Conservation (phyloP, 2,888 invertebrate species). For the Cyclophora albipunctata region DNA sequence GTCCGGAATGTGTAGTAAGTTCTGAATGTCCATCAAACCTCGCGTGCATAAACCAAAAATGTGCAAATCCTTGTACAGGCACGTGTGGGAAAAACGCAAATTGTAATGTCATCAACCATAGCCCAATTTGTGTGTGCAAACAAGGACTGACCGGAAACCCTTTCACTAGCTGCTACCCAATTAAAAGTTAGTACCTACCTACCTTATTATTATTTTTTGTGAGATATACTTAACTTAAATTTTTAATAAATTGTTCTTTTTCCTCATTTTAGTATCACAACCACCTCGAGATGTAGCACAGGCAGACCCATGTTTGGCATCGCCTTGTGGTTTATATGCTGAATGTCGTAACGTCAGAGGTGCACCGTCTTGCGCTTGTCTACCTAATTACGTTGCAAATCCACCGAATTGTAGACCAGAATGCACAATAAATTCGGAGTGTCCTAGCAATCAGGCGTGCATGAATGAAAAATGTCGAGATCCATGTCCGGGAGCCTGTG, state of each 20-base stretch:
- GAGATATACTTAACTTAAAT: background rate
- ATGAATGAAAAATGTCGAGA: slow-evolving; percentile 79
- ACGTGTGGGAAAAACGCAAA: slow-evolving; percentile 77
- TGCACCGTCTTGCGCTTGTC: slow-evolving; percentile 77
- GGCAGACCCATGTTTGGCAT: slow-evolving; percentile 78
- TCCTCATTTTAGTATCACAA: slow-evolving; percentile 43
- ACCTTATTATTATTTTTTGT: background rate
- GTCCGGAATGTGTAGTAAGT: slow-evolving; percentile 82
- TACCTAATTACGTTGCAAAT: slow-evolving; percentile 75
- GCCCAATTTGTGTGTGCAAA: slow-evolving; percentile 85
- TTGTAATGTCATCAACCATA: slow-evolving; percentile 79
- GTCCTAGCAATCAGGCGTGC: slow-evolving; percentile 79
- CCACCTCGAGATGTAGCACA: slow-evolving; percentile 34
- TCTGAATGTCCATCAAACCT: slow-evolving; percentile 79
- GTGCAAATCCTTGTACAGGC: slow-evolving; percentile 79
- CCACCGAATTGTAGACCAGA: slow-evolving; percentile 82
- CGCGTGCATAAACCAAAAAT: slow-evolving; percentile 82
- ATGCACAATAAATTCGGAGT: slow-evolving; percentile 82
- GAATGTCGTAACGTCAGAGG: slow-evolving; percentile 75
- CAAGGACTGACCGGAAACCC: slow-evolving; percentile 84
- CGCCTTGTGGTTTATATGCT: slow-evolving; percentile 80
- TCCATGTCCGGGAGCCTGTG: slow-evolving; percentile 81
- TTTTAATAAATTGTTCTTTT: slow-evolving; percentile 2
- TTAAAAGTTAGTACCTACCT: slow-evolving; percentile 48
- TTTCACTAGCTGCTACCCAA: slow-evolving; percentile 81